Base-by-base conservation (phyloP, 2,797 vertebrate genomes). In the Myiotriccus ornatus region DNA sequence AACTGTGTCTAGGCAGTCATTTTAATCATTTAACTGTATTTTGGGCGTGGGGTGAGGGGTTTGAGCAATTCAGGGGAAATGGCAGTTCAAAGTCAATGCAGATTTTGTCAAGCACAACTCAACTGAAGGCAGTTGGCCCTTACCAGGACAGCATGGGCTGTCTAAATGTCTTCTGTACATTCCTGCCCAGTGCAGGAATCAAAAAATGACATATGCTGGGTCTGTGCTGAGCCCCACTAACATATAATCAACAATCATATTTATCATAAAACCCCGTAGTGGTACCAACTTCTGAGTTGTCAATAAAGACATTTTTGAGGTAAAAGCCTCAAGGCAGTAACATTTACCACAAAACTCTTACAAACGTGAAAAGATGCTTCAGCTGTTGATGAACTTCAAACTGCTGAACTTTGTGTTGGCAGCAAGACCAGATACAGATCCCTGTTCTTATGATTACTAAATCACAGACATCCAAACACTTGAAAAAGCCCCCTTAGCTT, bases 21-120 rank as follows among this genome's bases (percentile, higher is more conserved):
- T 93, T 93, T 46, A 93, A 89, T 91, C 85, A 95, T 78, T 91
- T 46, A 55, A 71, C 62, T 53, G 2, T 75, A 75, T 90, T 94
- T 90, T 0, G 1, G 34, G 63, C 41, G 28, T 27, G 64, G 78
- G 50, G 41, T 32, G 35, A 77, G 52, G 56, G 44, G 65, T 44
- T 79, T 57, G 74, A 86, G 74, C 46, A 81, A 81, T 88, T 75
- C 65, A 57, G 32, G 73, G 50, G 90, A 86, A 93, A 96, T 84
- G 78, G 87, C 52, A 94, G 64, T 63, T 91, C 76, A 90, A 95
- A 93, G 93, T 87, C 53, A 32, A 41, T 70, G 64, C 60, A 89
- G 65, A 43, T 87, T 87, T 79, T 88, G 55, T 75, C 79, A 37
- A 78, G 59, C 62, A 89, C 71, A 93, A 22, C 55, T 86, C 73